Base-by-base conservation (phyloP, 2,113 vertebrate genomes). In the Rhegmatorhina hoffmannsi region DNA sequence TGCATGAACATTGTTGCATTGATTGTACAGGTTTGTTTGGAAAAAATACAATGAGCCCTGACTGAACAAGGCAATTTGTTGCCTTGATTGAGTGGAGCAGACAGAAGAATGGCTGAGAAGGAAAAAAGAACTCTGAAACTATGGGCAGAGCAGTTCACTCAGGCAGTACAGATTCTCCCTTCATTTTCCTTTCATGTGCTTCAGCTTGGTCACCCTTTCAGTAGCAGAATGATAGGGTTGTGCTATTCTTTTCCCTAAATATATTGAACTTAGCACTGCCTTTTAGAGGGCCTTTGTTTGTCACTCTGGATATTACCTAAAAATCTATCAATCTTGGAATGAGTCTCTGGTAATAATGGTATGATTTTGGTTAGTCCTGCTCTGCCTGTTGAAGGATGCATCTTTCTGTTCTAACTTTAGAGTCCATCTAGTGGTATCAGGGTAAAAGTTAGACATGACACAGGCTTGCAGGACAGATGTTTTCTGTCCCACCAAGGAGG, bases 1-100 rank as follows among this genome's bases (percentile, higher is more conserved):
- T 17, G 31, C 72, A 79, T 53, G 66, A 84, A 25, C 59, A 81
- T 59, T 12, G 10, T 56, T 89, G 21, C 69, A 68, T 89, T 91
- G 91, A 78, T 92, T 94, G 77, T 43, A 5, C 17, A 34, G 56
- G 46, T 72, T 91, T 74, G 14, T 94, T 44, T 82, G 56, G 38
- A 16, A 36, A 40, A 91, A 67, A 40, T 33, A 46, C 31, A 47
- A 78, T 34, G 24, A 50, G 25, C 76, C 43, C 36, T 69, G 70
- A 46, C 70, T 87, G 80, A 84, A 73, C 13, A 8, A 70, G 74
- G 62, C 58, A 89, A 68, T 84, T 81, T 89, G 52, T 66, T 93
- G 84, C 66, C 58, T 68, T 93, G 74, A 56, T 93, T 90, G 87
- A 84, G 75, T 13, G 46, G 53, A 79, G 66, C 56, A 87, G 66